These are phyloP conservation scores for Peromyscus eremicus DNA, from an alignment of 2,797 vertebrate species.

Conservation along the genomic window DNA sequence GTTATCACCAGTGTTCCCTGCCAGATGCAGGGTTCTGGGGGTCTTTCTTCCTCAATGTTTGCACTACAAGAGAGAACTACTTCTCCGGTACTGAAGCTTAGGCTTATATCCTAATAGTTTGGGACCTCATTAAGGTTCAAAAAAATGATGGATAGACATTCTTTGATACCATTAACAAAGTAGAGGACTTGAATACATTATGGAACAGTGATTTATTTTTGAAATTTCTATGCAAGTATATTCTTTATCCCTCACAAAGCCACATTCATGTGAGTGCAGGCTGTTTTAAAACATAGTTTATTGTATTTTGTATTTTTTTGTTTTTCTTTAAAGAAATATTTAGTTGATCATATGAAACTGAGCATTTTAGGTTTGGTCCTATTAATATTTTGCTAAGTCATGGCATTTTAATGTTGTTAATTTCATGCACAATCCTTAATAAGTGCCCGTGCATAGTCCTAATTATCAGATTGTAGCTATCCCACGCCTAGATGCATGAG, in stretches of 20 bases:
- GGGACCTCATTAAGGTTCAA: neutral
- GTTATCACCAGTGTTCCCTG: neutral
- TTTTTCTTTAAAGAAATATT: constrained; percentile 14
- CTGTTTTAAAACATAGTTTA: neutral
- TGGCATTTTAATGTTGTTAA: neutral
- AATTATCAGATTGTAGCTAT: neutral
- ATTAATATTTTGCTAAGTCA: constrained; percentile 13
- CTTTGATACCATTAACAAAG: neutral
- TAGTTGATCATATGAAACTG: neutral
- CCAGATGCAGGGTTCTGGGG: neutral
- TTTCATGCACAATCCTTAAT: neutral
- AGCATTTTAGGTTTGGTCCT: neutral
- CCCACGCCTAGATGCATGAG: neutral
- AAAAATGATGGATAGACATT: neutral
- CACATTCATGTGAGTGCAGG: neutral
- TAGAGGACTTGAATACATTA: neutral
- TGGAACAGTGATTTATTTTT: neutral
- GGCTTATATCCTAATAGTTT: neutral
- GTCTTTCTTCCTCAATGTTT: neutral
- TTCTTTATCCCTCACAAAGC: neutral
- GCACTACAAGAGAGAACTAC: neutral
- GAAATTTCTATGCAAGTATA: neutral
- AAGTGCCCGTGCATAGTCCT: neutral
- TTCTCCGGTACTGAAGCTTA: neutral
- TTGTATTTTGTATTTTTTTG: constrained; percentile 8